A percentile compares a stretch with the other conserved stretches of the same genome.
These are phyloP conservation scores for Leptodactylus fuscus DNA, from an alignment of 2,113 vertebrate genomes.

Conservation along the genomic window DNA sequence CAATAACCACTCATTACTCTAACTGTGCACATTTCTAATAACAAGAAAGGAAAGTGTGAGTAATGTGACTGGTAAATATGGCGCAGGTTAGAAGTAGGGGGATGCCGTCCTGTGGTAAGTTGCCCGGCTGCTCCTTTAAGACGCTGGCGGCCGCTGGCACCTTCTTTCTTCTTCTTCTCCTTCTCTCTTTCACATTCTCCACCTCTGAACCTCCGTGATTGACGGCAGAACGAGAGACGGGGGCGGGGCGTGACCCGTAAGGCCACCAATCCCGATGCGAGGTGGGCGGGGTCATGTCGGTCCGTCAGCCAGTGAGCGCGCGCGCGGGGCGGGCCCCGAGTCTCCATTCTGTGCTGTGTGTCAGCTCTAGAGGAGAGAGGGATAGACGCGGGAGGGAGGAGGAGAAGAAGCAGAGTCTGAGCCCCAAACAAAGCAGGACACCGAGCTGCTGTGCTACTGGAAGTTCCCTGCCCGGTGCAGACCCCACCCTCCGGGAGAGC, in stretches of 20 bases:
- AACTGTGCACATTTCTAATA: no score
- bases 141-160: background rate
- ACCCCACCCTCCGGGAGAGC: background rate
- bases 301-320: background rate
- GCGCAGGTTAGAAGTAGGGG: no score
- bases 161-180: background rate
- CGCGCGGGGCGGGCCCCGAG: background rate
- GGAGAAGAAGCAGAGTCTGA: constrained; percentile 50
- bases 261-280: background rate
- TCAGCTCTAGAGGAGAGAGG: constrained; percentile 52
- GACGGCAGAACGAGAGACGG: constrained; percentile 39
- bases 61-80: no score
- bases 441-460: background rate
- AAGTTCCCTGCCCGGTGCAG: background rate
- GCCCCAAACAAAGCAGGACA: constrained; percentile 58
- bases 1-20: no score
- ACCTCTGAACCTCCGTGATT: constrained; percentile 56
- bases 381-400: constrained; percentile 47
- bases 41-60: no score
- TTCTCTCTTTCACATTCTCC: constrained; percentile 47
- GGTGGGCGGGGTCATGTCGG: background rate
- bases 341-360: constrained; percentile 58
- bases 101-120: background rate
- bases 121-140: constrained; percentile 6
- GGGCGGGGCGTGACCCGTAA: constrained; percentile 35